Percentiles rank a stretch among this genome's conserved stretches.
These are phyloP conservation scores for Pipra filicauda DNA, from an alignment of 2,113 vertebrate genomes.

Conservation along the genomic window DNA sequence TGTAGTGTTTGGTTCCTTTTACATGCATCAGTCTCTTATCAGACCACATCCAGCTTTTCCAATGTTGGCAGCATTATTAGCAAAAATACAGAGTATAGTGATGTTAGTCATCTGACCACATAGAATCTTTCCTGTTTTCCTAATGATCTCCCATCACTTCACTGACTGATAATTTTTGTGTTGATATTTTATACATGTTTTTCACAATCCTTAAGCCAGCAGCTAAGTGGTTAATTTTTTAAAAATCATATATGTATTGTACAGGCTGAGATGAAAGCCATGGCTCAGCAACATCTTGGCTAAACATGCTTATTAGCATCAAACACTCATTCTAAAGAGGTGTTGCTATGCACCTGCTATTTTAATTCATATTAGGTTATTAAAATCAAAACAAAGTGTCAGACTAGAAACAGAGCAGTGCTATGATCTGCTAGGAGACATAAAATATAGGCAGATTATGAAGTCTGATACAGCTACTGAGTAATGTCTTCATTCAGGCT, in stretches of 20 bases:
- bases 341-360: constrained; percentile 20
- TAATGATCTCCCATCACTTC: not conserved
- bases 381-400: constrained; percentile 23
- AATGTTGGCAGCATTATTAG: not conserved
- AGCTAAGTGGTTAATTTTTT: not conserved
- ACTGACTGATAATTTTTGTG: not conserved
- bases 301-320: not conserved
- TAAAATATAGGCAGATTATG: not conserved
- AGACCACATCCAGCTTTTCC: not conserved
- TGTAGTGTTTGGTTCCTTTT: not conserved
- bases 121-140: not conserved
- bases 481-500: not conserved
- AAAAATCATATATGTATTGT: not conserved
- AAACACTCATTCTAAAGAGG: constrained; percentile 5
- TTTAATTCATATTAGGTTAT: constrained; percentile 7
- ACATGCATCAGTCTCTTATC: not conserved
- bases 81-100: not conserved
- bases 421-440: not conserved
- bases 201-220: not conserved
- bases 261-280: not conserved
- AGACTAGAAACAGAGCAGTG: constrained; percentile 7
- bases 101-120: not conserved
- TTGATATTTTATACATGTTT: not conserved
- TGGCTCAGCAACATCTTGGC: not conserved
- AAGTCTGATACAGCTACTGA: not conserved